Conservation (phyloP, 1,140 invertebrate genomes). For the Camponotus vicinus region DNA sequence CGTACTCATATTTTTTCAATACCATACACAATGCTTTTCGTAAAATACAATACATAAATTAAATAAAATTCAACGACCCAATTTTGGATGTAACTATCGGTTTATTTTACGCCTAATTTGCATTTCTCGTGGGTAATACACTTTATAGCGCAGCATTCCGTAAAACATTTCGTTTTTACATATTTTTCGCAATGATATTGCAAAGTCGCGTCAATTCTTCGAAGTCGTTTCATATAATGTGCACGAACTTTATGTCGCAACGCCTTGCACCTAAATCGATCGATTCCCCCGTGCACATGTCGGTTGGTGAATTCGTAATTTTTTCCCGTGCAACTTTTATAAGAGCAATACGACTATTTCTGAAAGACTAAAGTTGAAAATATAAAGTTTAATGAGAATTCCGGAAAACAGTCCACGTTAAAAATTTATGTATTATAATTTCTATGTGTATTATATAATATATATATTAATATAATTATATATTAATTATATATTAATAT, state of each 20-base stretch:
- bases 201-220: constrained; percentile 17
- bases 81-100: constrained; percentile 38
- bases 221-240: constrained; percentile 33
- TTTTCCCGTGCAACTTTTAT: constrained; percentile 7
- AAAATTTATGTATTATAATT: constrained; percentile 1
- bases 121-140: constrained; percentile 27
- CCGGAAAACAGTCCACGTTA: background rate
- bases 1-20: background rate
- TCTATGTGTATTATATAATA: too few species aligned
- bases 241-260: constrained; percentile 33
- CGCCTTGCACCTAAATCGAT: constrained; percentile 19
- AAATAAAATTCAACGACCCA: constrained; percentile 47
- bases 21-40: background rate
- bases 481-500: too few species aligned
- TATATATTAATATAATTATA: too few species aligned
- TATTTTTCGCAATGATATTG: constrained; percentile 38
- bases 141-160: background rate
- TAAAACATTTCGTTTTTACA: background rate
- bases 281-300: background rate
- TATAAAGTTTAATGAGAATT: background rate
- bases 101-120: constrained; percentile 56
- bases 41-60: constrained; percentile 35
- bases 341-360: constrained; percentile 9
- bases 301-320: constrained; percentile 38
- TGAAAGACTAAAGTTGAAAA: constrained; percentile 23